A percentile compares a stretch with the other conserved stretches of the same genome.
These are phyloP conservation scores for Drosophila simulans DNA, from an alignment of 1,140 invertebrate genomes.

Conservation along the genomic window DNA sequence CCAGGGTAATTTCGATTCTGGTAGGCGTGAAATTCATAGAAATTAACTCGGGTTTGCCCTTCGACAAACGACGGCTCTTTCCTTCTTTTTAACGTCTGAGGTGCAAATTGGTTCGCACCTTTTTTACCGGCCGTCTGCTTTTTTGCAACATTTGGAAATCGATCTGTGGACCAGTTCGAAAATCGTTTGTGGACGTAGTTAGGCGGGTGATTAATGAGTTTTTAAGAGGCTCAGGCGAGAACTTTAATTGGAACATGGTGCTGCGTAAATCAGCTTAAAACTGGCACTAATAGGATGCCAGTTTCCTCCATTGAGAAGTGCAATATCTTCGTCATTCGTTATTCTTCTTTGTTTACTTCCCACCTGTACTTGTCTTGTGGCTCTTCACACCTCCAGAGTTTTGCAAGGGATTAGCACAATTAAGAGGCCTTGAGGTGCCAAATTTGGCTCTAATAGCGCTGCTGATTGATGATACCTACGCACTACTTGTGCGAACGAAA, in stretches of 20 bases:
- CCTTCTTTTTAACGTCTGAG: conserved; percentile 68
- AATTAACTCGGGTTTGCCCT: conserved; percentile 54
- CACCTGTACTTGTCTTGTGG: conserved; percentile 29
- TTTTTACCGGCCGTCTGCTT: conserved; percentile 43
- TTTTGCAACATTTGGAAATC: conserved; percentile 78
- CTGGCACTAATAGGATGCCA: conserved; percentile 81
- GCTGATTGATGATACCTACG: conserved; percentile 75
- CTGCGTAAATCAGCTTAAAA: conserved; percentile 83
- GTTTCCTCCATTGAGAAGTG: conserved; percentile 23
- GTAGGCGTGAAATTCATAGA: conserved; percentile 82
- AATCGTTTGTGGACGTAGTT: conserved; percentile 59
- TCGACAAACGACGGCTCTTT: conserved; percentile 9
- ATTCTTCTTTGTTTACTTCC: conserved; percentile 1
- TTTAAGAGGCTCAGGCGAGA: conserved; percentile 82
- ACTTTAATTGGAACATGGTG: conserved; percentile 83
- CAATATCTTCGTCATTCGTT: conserved; percentile 1
- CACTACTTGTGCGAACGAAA: conserved; percentile 28
- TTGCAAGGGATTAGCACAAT: conserved; percentile 41
- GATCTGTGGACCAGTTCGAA: conserved; percentile 56
- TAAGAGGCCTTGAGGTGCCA: conserved; percentile 39
- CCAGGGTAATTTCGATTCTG: conserved; percentile 30
- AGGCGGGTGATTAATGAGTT: conserved; percentile 84
- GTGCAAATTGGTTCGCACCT: conserved; percentile 83
- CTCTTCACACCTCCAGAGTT: conserved; percentile 58
- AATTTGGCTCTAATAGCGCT: conserved; percentile 18